Base-by-base conservation (phyloP, 2,797 vertebrate genomes). In the Pangasius sanitwongsei region DNA sequence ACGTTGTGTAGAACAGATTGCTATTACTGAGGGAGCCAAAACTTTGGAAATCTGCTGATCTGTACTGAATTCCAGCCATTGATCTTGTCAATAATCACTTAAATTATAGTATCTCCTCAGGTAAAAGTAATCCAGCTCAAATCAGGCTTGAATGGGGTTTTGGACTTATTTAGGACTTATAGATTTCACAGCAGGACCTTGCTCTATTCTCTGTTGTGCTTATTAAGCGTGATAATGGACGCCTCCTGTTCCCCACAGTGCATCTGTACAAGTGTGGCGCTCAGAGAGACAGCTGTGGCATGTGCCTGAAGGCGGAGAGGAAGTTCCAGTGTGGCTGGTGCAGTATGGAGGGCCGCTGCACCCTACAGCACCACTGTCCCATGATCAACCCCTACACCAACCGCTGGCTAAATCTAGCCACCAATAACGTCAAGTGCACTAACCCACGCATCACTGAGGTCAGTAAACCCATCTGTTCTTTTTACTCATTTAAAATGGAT, bases 321-420 rank as follows among this genome's bases (percentile, higher is more conserved):
- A 99, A 98, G 95, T 99, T 98, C 23, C 97, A 97, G 94, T 99
- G 98, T 0, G 98, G 98, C 89, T 99, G 98, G 98, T 99, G 98
- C 94, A 97, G 97, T 0, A 96, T 96, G 0, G 98, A 99, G 92
- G 97, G 95, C 20, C 94, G 94, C 18, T 99, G 98, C 86, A 97
- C 97, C 0, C 96, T 99, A 83, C 95, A 95, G 20, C 97, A 97
- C 77, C 98, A 99, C 94, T 99, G 98, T 88, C 72, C 94, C 6
- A 44, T 94, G 91, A 94, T 95, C 81, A 96, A 94, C 91, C 96
- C 96, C 2, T 96, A 96, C 94, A 94, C 95, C 92, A 96, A 94
- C 90, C 98, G 97, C 93, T 99, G 98, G 98, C 97, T 99, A 0
- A 95, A 99, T 95, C 97, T 99, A 95, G 96, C 97, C 95, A 97